These are phyloP conservation scores for Salmo trutta DNA, from an alignment of 2,797 vertebrate species.

Conservation along the genomic window DNA sequence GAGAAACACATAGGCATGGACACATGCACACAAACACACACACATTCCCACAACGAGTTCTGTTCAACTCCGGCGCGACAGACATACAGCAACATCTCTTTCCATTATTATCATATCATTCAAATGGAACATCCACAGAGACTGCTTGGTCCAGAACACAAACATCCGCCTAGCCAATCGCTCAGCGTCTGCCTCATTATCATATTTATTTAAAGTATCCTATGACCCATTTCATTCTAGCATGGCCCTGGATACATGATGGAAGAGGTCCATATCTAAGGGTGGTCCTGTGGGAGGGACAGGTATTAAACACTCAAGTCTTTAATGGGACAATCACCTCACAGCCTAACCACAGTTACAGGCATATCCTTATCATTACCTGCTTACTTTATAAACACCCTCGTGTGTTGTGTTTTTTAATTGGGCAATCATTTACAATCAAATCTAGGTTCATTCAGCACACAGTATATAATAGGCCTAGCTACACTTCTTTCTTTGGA, in stretches of 20 bases:
- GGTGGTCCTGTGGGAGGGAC: constrained; percentile 56
- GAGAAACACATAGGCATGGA: neutral
- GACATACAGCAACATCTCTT: constrained; percentile 19
- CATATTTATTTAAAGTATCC: constrained; percentile 82
- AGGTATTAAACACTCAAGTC: constrained; percentile 53
- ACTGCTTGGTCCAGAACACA: constrained; percentile 54
- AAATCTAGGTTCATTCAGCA: constrained; percentile 10
- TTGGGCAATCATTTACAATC: constrained; percentile 52
- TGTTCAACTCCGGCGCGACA: neutral
- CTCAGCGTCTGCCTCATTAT: constrained; percentile 73
- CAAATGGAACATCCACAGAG: constrained; percentile 39
- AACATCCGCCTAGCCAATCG: constrained; percentile 65
- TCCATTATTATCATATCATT: constrained; percentile 26
- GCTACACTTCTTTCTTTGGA: constrained; percentile 29
- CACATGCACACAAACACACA: neutral
- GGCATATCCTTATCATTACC: constrained; percentile 61
- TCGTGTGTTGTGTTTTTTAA: constrained; percentile 37
- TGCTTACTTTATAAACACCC: constrained; percentile 23
- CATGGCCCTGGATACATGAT: constrained; percentile 69
- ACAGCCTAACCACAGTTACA: constrained; percentile 61
- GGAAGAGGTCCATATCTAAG: constrained; percentile 73
- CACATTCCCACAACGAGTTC: constrained; percentile 4
- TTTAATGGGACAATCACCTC: constrained; percentile 64
- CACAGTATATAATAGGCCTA: constrained; percentile 18
- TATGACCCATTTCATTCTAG: constrained; percentile 78